These are phyloP conservation scores for Microplitis mediator DNA, from an alignment of 1,140 invertebrate genomes.

Conservation along the genomic window DNA sequence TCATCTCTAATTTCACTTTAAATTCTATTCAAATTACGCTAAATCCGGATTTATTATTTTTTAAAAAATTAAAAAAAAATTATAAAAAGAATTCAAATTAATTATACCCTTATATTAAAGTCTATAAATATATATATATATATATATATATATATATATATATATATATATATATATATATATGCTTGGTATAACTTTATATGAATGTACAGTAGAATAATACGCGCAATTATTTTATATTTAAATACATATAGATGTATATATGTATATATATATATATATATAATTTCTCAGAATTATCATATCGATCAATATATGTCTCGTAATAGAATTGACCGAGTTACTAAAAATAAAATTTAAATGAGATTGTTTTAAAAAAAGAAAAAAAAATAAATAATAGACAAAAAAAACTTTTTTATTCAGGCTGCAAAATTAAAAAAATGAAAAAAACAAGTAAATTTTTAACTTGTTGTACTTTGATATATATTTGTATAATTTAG, in stretches of 20 bases:
- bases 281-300: background rate
- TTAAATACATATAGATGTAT: background rate
- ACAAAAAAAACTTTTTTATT: too few species aligned
- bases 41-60: too few species aligned
- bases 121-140: background rate
- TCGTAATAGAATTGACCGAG: conserved; percentile 12
- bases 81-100: background rate
- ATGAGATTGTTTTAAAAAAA: background rate
- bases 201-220: too few species aligned
- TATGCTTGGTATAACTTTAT: background rate
- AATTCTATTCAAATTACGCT: background rate
- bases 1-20: background rate
- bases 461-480: too few species aligned
- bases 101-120: background rate
- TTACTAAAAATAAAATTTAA: background rate
- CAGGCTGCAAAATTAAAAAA: too few species aligned
- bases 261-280: background rate
- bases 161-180: background rate
- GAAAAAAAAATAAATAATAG: too few species aligned
- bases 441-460: too few species aligned
- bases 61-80: too few species aligned
- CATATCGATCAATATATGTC: conserved; percentile 9
- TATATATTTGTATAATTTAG: too few species aligned
- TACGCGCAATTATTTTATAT: too few species aligned
- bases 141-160: background rate